A percentile compares a stretch with the other conserved stretches of the same genome.
Evolutionary conservation across 2,113 vertebrate genomes (phyloP).

Genomic region (Saguinus imperator): DNA sequence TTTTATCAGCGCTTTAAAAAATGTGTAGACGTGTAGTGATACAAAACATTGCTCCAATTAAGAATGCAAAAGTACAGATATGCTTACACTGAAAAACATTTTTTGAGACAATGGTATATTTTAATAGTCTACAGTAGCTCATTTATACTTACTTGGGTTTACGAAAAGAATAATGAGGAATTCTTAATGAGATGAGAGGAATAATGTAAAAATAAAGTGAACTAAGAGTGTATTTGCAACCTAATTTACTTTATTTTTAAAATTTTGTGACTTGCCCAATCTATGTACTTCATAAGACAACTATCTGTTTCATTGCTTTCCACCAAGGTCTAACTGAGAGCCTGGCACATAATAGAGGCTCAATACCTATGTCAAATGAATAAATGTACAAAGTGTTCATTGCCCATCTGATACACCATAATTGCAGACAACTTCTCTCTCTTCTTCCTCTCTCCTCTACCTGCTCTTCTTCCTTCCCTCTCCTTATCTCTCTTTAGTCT

Average conservation of each 20-base stretch:
- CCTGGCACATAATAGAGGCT: background rate
- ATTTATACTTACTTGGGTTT: conserved; percentile 18
- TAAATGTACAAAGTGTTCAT: background rate
- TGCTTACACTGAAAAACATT: background rate
- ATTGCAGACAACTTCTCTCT: background rate
- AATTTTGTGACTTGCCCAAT: background rate
- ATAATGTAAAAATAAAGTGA: background rate
- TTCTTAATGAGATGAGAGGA: background rate
- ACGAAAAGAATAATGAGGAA: background rate
- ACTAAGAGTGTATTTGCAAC: background rate
- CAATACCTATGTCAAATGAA: background rate
- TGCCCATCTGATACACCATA: background rate
- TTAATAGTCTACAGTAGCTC: background rate
- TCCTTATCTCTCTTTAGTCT: background rate
- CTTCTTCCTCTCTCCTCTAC: background rate
- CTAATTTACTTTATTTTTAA: background rate
- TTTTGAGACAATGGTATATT: background rate
- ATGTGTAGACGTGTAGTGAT: background rate
- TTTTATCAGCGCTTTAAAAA: conserved; percentile 48
- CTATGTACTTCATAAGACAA: background rate
- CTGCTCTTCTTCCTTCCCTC: background rate
- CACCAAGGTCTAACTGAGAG: background rate
- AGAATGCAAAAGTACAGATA: conserved; percentile 40
- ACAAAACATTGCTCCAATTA: background rate
- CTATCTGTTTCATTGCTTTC: background rate